Base-by-base conservation (phyloP, 2,888 invertebrate genomes). In the Artemia sinica region DNA sequence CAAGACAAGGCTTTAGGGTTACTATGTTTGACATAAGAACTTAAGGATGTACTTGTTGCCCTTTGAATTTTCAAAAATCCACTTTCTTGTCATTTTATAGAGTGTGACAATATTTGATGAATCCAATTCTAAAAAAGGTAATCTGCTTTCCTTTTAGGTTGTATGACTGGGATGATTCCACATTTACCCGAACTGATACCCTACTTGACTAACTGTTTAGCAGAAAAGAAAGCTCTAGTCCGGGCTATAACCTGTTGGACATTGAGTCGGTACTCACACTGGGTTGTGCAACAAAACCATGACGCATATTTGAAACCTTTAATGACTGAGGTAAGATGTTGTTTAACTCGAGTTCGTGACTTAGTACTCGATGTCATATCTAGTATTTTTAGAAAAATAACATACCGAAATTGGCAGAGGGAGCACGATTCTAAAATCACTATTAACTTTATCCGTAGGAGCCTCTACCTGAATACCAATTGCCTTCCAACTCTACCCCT, bases 181-280 rank as follows among this genome's bases (percentile, higher is more conserved):
- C 96, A 98, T 81, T 83, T 99, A 75, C 89, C 91, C 0, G 95
- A 97, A 80, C 82, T 98, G 71, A 91, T 97, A 76, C 97, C 97
- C 0, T 98, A 92, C 80, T 83, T 98, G 72, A 92, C 98, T 74
- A 85, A 84, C 74, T 93, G 93, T 79, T 81, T 99, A 74, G 85
- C 86, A 63, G 97, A 97, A 78, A 90, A 91, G 79, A 95, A 96
- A 81, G 94, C 96, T 0, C 82, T 98, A 52, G 95, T 98, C 68
- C 85, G 98, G 71, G 94, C 97, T 72, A 98, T 98, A 77, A 96
- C 97, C 0, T 98, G 98, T 80, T 98, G 98, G 98, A 98, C 98
- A 0, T 81, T 98, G 50, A 92, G 91, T 73, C 85, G 98, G 69
- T 98, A 98, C 80, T 91, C 96, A 65, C 93, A 96, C 80, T 98